phyloP scores from a whole-genome alignment of 2,113 vertebrate genomes.

The Podarcis muralis region DNA sequence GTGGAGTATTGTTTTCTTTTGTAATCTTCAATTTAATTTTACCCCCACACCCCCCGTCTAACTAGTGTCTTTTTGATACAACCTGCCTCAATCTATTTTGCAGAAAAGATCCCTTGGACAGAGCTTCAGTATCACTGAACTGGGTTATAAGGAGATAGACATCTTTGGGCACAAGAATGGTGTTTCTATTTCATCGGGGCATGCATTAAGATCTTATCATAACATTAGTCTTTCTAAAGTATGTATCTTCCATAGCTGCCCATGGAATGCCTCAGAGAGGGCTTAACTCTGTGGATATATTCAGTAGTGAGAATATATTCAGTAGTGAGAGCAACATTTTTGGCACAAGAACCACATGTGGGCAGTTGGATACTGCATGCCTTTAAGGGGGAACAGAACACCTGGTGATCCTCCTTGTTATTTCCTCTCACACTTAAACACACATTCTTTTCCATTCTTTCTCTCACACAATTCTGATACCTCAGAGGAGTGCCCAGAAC shows the following conservation, averaged over 20 bases:
- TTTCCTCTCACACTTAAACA: too few species aligned
- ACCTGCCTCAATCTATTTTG: conserved; percentile 7
- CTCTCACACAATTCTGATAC: too few species aligned
- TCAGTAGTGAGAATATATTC: not conserved
- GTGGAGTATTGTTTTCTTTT: conserved; percentile 23
- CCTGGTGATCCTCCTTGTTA: too few species aligned
- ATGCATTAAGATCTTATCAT: not conserved
- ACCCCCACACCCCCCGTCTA: conserved; percentile 6
- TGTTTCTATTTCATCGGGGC: not conserved
- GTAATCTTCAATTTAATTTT: conserved; percentile 45
- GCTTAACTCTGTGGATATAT: not conserved
- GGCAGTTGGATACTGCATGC: too few species aligned
- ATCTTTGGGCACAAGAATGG: not conserved
- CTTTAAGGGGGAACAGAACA: too few species aligned
- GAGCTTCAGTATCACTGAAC: conserved; percentile 13
- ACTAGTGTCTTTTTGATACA: conserved; percentile 2
- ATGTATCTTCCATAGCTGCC: not conserved
- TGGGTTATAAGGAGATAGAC: not conserved
- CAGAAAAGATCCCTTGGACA: conserved; percentile 19
- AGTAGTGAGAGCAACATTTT: too few species aligned
- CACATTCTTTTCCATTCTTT: too few species aligned
- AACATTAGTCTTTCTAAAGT: conserved; percentile 25
- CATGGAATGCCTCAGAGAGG: not conserved
- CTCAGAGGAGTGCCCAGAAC: too few species aligned
- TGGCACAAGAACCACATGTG: too few species aligned